Evolutionary conservation across 2,113 vertebrate genomes (phyloP), one percentile per base, ranked within the genome.

Genomic region (Pedetes capensis): DNA sequence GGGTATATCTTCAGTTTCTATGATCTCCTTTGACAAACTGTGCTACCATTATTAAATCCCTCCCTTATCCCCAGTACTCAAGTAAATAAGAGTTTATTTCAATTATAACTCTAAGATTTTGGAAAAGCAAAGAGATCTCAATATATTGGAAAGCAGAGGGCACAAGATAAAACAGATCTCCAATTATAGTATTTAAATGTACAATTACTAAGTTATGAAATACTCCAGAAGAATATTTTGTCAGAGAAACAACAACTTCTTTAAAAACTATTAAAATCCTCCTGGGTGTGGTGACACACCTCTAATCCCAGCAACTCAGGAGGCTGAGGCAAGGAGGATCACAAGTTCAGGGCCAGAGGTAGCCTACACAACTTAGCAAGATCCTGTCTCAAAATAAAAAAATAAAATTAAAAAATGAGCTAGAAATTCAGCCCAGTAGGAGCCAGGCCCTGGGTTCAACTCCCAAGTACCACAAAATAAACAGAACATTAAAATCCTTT

Each of bases 61-160:
- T 66, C 27, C 72, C 27, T 5, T 20, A 72, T 51, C 17, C 14
- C 9, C 29, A 68, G 10, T 68, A 89, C n/a, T 79, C 39, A 91
- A 66, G n/a, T 34, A 39, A 63, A 2, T 37, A 93, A 69, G 47
- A 93, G 32, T 17, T 18, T 78, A 87, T 78, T 85, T 84, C n/a
- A 57, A 68, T 76, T 42, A 32, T 83, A 68, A 68, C 25, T 29
- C 44, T 53, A 49, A 97, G 11, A 92, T 93, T 81, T 42, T 93
- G 3, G n/a, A 87, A 18, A 95, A 87, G 14, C 18, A 87, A 61
- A 80, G n/a, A 81, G 47, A 81, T 53, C 79, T 94, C 82, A 72
- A 29, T 64, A 74, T 44, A 76, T 1, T 76, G 20, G 29, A 72
- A 32, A 51, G 87, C 49, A 13, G 11, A 87, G 16, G 44, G 18